phyloP scores from a whole-genome alignment of 2,888 invertebrate genomes.

The Malthinus seriepunctatus region DNA sequence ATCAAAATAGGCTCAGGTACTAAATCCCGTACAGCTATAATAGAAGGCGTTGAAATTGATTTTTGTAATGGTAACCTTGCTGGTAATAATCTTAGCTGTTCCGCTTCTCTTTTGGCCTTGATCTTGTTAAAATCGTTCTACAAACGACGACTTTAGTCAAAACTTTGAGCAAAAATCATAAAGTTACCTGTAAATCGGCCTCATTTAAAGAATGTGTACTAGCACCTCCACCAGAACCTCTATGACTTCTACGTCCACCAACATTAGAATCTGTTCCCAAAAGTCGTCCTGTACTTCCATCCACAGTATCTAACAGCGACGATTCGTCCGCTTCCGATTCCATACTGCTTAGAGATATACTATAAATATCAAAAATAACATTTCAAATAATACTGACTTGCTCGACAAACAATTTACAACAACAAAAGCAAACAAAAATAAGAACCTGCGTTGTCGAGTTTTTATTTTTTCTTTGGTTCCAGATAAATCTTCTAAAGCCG shows the following conservation, averaged over 20 bases:
- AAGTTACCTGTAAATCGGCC: constrained; percentile 76
- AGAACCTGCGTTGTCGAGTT: constrained; percentile 59
- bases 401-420: constrained; percentile 10
- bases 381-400: constrained; percentile 1
- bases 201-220: constrained; percentile 86
- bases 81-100: constrained; percentile 59
- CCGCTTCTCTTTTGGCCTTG: constrained; percentile 62
- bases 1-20: constrained; percentile 60
- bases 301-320: constrained; percentile 55
- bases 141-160: neutral
- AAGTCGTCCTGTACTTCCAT: constrained; percentile 61
- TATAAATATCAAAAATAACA: constrained; percentile 44
- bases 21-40: constrained; percentile 71
- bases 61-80: constrained; percentile 82
- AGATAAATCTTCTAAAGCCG: constrained; percentile 75
- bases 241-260: constrained; percentile 50
- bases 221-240: constrained; percentile 60
- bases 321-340: constrained; percentile 85
- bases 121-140: constrained; percentile 77
- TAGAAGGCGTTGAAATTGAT: constrained; percentile 88
- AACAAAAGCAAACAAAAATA: neutral
- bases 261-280: constrained; percentile 57
- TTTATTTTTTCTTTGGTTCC: constrained; percentile 61
- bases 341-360: constrained; percentile 77
- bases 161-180: neutral